Evolutionary conservation across 2,113 vertebrate genomes (phyloP), one percentile per base, ranked within the genome.

Genomic region (Gyps fulvus): DNA sequence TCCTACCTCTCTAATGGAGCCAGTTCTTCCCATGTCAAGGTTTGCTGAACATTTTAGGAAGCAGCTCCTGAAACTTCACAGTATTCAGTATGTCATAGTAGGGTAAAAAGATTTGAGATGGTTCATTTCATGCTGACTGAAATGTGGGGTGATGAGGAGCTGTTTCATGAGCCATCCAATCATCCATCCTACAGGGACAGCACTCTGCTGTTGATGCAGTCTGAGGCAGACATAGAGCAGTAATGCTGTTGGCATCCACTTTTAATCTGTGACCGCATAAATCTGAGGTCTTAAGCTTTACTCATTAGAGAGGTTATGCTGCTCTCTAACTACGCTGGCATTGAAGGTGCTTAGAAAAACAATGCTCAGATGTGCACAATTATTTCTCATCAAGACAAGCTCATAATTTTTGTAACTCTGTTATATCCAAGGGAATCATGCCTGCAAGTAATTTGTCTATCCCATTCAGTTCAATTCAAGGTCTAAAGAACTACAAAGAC

Each of bases 381-480:
- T 96, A 83, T 93, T 97, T 89, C 62, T 84, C 58, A 85, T 57
- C 23, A 82, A 92, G 90, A 91, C 40, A 89, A 79, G 57, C 36
- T 90, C 72, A 52, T 89, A 74, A 80, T 92, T 95, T 66, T 59
- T 84, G 36, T 81, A 89, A 66, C 42, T 93, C 29, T 52, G 25
- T 90, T 93, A 59, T 61, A 83, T 66, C 71, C 57, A 89, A 87
- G 52, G 69, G 85, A 95, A 82, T 79, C 54, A 57, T 38, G 52
- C 10, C 55, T 93, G 31, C 26, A 58, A 72, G 55, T 73, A 67
- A 71, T 94, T 91, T 93, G 29, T 93, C 83, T 72, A 1, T 55
- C 70, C 19, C 25, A 11, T 83, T 95, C 55, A 77, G 14, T 83
- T 81, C 15, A 5, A 69, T 67, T 88, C 61, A 76, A 83, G 54